phyloP scores from a whole-genome alignment of 2,113 vertebrate genomes.

The Labeo catla region DNA sequence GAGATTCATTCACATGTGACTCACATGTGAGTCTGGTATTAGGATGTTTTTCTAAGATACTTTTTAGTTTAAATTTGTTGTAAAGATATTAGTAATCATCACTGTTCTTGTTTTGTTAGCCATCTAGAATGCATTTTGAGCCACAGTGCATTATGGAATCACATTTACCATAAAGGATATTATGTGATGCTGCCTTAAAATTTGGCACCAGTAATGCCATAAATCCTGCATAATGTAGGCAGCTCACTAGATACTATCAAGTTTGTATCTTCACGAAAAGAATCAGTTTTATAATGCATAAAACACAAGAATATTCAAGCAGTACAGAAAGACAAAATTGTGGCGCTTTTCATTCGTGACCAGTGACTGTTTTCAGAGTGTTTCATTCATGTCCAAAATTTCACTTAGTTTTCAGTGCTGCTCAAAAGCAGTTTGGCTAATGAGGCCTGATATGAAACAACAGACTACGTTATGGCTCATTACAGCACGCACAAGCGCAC shows the following conservation, averaged over 20 bases:
- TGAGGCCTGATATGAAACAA: constrained; percentile 51
- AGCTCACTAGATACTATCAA: neutral
- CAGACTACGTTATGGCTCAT: constrained; percentile 25
- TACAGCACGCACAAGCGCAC: constrained; percentile 8
- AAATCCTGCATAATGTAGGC: too few relatives aligned
- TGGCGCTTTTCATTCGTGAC: constrained; percentile 46
- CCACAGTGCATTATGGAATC: constrained; percentile 1
- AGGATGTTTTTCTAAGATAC: neutral
- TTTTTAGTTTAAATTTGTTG: neutral
- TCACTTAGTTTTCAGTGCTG: constrained; percentile 19
- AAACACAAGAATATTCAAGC: neutral
- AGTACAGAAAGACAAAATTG: neutral
- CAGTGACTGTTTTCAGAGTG: constrained; percentile 20
- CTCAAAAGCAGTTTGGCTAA: constrained; percentile 43
- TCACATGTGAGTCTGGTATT: neutral
- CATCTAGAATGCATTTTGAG: neutral
- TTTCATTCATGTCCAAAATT: constrained; percentile 48
- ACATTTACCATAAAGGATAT: neutral
- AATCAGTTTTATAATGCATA: neutral
- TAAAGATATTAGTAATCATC: neutral
- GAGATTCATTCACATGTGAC: neutral
- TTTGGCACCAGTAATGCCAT: neutral
- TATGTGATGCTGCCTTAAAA: neutral
- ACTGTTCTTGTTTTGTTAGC: neutral
- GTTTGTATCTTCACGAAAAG: neutral